Conservation (phyloP, 2,113 vertebrate genomes). For the Andinoacara biseriatus region DNA sequence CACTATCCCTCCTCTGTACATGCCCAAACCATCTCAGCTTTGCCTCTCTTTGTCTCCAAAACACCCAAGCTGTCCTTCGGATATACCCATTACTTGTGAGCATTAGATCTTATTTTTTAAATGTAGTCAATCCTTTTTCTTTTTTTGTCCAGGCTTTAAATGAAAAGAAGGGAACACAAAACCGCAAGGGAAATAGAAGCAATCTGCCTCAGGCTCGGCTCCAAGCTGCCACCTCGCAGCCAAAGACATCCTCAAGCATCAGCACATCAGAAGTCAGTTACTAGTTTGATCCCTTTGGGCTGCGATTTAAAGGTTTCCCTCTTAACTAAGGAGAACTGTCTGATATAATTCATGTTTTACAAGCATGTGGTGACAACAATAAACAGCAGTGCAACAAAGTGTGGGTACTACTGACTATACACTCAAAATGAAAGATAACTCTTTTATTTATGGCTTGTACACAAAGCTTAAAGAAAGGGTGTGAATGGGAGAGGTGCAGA, state of each 20-base stretch:
- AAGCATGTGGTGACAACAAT: not conserved
- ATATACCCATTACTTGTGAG: not conserved
- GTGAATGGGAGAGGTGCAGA: not conserved
- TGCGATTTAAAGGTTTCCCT: not conserved
- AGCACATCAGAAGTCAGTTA: slow-evolving; percentile 70
- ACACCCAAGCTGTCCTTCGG: not conserved
- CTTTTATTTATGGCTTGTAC: slow-evolving; percentile 55
- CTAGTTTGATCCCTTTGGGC: not conserved
- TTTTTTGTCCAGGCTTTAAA: slow-evolving; percentile 28
- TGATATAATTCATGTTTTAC: not conserved
- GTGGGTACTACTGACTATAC: not conserved
- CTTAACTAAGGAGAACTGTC: not conserved
- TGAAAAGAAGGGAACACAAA: slow-evolving; percentile 78
- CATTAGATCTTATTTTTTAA: not conserved
- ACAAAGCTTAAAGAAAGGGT: slow-evolving; percentile 42
- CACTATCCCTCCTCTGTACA: not conserved
- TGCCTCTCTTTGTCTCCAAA: not conserved
- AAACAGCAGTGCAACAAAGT: not conserved
- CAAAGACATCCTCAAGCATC: slow-evolving; percentile 73
- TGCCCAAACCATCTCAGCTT: not conserved
- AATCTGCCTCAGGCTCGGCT: slow-evolving; percentile 66
- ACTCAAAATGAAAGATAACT: slow-evolving; percentile 4
- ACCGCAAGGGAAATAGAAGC: slow-evolving; percentile 76
- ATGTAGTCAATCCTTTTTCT: not conserved
- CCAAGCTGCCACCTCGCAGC: slow-evolving; percentile 62